A percentile compares a stretch with the other conserved stretches of the same genome.
Evolutionary conservation across 2,113 vertebrate genomes (phyloP).

Genomic region (Zosterops pallidus): DNA sequence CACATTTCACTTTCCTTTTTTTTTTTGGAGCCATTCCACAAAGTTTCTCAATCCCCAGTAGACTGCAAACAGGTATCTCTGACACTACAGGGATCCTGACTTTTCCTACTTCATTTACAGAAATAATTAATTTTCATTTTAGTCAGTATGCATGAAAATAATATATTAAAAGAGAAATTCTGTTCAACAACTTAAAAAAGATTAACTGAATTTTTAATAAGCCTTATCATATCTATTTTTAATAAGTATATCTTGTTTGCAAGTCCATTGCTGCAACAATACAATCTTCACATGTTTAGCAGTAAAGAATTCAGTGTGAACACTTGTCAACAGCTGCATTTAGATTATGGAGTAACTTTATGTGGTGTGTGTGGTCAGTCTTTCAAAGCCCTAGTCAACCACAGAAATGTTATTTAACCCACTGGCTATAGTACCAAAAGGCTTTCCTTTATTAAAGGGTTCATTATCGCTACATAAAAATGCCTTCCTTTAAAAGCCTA

Average conservation of each 20-base stretch:
- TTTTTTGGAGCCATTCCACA: neutral
- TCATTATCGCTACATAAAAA: neutral
- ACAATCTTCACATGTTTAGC: neutral
- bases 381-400: neutral
- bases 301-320: neutral
- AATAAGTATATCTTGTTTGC: neutral
- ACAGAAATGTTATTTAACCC: neutral
- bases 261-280: neutral
- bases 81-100: neutral
- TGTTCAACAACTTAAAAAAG: neutral
- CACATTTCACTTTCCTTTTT: neutral
- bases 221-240: neutral
- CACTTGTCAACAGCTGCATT: neutral
- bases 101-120: neutral
- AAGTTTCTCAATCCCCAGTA: neutral
- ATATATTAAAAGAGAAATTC: neutral
- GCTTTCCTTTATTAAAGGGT: neutral
- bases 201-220: neutral
- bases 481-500: neutral
- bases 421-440: neutral
- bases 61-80: neutral
- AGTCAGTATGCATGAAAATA: neutral
- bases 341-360: neutral
- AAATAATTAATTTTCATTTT: neutral
- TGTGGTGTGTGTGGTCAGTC: neutral